Evolutionary conservation across 2,888 invertebrate genomes (phyloP).

Genomic region (Acrobasis consociella): DNA sequence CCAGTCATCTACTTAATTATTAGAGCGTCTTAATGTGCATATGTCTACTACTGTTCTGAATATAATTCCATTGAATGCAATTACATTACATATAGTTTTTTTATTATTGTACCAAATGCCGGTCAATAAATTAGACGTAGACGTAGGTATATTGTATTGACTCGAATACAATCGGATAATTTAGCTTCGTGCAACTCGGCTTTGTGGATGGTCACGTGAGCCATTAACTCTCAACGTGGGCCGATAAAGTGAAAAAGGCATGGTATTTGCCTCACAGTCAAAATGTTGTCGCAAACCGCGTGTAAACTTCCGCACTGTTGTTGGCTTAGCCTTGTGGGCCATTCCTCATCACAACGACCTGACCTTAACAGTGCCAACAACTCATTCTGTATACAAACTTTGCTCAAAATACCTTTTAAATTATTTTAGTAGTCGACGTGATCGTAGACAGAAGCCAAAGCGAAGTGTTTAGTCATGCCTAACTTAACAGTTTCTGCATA

Average conservation of each 20-base stretch:
- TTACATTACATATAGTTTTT: no score
- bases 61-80: no score
- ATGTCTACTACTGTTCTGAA: neutral
- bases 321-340: conserved; percentile 25
- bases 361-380: neutral
- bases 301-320: conserved; percentile 31
- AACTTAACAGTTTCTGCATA: conserved; percentile 45
- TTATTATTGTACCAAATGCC: neutral
- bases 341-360: conserved; percentile 29
- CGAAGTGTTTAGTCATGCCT: conserved; percentile 27
- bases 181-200: neutral
- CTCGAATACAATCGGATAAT: neutral
- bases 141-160: neutral
- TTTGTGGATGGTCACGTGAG: conserved; percentile 40
- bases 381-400: neutral
- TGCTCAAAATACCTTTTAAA: neutral
- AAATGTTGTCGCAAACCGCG: conserved; percentile 42
- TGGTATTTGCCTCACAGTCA: conserved; percentile 41
- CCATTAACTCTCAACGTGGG: conserved; percentile 61
- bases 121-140: neutral
- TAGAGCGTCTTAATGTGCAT: neutral
- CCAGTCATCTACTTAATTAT: no score
- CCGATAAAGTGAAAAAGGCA: conserved; percentile 62
- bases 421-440: neutral
- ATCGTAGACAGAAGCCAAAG: conserved; percentile 7